Percentiles rank a stretch among this genome's conserved stretches.
Conservation (phyloP, 2,888 invertebrate species). For the Timema cristinae region DNA sequence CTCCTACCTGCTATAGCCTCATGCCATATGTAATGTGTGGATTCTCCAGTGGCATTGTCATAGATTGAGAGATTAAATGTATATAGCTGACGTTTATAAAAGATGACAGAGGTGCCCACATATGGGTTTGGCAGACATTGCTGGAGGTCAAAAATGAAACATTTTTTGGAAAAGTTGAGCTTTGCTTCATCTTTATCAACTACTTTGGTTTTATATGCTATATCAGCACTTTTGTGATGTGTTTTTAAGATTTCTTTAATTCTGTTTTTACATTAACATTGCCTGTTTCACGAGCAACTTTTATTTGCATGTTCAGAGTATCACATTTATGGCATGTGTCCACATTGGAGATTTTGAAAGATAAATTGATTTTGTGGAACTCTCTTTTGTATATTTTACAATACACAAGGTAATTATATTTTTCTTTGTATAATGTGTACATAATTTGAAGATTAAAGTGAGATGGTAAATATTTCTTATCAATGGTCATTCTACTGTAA, state of each 20-base stretch:
- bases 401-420: neutral
- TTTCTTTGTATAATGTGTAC: slow-evolving; percentile 2
- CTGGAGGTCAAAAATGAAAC: slow-evolving; percentile 31
- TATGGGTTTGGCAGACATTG: slow-evolving; percentile 37
- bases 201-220: neutral
- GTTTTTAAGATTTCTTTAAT: neutral
- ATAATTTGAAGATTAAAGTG: neutral
- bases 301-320: neutral
- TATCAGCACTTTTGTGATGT: neutral
- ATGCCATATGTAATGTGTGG: slow-evolving; percentile 38
- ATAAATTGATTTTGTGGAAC: neutral
- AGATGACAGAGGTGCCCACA: slow-evolving; percentile 35
- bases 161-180: slow-evolving; percentile 3
- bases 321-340: neutral
- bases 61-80: slow-evolving; percentile 38
- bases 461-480: neutral
- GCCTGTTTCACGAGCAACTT: neutral
- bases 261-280: neutral
- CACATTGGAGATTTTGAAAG: neutral
- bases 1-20: slow-evolving; percentile 35
- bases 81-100: slow-evolving; percentile 39
- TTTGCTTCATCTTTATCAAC: slow-evolving; percentile 2
- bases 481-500: neutral
- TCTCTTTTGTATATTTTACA: neutral
- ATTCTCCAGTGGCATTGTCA: slow-evolving; percentile 29